Percentiles rank a stretch among this genome's conserved stretches.
Evolutionary conservation across 1,140 invertebrate species (phyloP).

Genomic region (Drosophila sulfurigaster): DNA sequence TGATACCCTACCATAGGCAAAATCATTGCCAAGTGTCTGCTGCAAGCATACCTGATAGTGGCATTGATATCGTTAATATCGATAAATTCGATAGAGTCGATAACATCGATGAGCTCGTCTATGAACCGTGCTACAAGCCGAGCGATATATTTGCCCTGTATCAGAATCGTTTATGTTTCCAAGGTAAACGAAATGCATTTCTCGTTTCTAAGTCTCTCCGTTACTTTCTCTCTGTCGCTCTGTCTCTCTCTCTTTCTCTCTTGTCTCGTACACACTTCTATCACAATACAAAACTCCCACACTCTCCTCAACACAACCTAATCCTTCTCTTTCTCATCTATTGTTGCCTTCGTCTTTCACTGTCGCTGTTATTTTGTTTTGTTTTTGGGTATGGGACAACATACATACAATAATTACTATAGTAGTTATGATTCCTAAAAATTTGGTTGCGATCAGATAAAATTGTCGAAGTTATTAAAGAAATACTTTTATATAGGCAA

Average conservation of each 20-base stretch:
- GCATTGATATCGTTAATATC: slow-evolving; percentile 33
- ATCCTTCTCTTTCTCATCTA: slow-evolving; percentile 15
- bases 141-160: slow-evolving; percentile 81
- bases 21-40: slow-evolving; percentile 54
- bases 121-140: slow-evolving; percentile 82
- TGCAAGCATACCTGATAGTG: slow-evolving; percentile 46
- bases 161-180: slow-evolving; percentile 83
- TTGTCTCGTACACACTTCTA: too few relatives aligned
- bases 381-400: slow-evolving; percentile 27
- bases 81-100: slow-evolving; percentile 41
- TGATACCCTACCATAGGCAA: slow-evolving; percentile 73
- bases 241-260: slow-evolving; percentile 15
- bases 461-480: too few relatives aligned
- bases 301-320: slow-evolving; percentile 8
- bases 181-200: slow-evolving; percentile 78
- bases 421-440: too few relatives aligned
- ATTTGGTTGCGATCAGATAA: too few relatives aligned
- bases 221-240: slow-evolving; percentile 16
- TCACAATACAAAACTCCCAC: neutral
- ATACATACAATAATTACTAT: too few relatives aligned
- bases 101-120: slow-evolving; percentile 55
- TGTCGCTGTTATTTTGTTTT: slow-evolving; percentile 26
- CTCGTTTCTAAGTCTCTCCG: slow-evolving; percentile 43
- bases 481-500: too few relatives aligned
- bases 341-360: slow-evolving; percentile 34